These are phyloP conservation scores for Cataglyphis hispanica DNA, from an alignment of 1,140 invertebrate species.

Conservation along the genomic window DNA sequence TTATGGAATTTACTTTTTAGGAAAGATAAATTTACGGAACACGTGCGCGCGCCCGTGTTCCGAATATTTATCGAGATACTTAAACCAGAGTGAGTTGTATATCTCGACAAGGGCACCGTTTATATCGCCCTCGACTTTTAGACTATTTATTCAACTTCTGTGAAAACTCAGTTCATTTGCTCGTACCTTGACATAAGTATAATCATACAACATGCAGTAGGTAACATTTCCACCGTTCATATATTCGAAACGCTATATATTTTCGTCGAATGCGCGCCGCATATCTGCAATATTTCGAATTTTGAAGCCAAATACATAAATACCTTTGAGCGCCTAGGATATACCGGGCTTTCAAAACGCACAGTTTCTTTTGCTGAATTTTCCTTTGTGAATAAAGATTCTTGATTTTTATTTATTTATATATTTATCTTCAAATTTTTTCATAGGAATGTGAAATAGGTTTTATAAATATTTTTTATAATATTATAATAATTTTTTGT, in stretches of 20 bases:
- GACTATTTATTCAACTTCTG: constrained; percentile 26
- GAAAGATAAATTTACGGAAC: constrained; percentile 8
- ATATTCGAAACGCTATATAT: background rate
- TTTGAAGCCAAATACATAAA: background rate
- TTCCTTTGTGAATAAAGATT: background rate
- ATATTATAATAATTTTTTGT: background rate
- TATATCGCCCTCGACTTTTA: constrained; percentile 8
- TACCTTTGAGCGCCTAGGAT: background rate
- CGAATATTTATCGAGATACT: constrained; percentile 32
- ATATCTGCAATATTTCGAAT: constrained; percentile 6
- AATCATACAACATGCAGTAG: background rate
- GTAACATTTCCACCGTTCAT: background rate
- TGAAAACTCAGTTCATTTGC: background rate
- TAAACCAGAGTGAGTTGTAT: background rate
- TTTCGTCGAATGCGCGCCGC: background rate
- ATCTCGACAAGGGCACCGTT: constrained; percentile 6
- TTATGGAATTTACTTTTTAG: background rate
- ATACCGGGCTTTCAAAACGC: too few species aligned
- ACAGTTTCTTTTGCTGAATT: background rate
- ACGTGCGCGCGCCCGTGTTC: background rate
- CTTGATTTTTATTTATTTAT: background rate
- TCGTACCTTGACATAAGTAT: background rate
- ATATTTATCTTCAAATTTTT: background rate
- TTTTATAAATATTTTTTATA: background rate
- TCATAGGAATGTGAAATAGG: background rate